These are phyloP conservation scores for Lepidotrigona ventralis DNA, from an alignment of 1,140 invertebrate species.

Conservation along the genomic window DNA sequence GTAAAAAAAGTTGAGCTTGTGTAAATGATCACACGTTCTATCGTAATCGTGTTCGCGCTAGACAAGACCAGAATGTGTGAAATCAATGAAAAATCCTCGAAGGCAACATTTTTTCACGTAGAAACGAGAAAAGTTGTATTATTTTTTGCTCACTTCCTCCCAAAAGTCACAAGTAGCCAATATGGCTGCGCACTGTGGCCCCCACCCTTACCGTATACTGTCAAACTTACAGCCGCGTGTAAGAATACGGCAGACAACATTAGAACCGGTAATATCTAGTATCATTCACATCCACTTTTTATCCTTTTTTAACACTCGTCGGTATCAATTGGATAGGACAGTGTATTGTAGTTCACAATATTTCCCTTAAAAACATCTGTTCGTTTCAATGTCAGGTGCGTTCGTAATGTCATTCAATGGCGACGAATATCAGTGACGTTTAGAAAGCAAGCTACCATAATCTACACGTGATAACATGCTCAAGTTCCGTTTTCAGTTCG, in stretches of 20 bases:
- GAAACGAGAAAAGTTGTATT: constrained; percentile 68
- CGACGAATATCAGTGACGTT: constrained; percentile 38
- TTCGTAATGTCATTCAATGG: constrained; percentile 46
- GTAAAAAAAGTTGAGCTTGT: constrained; percentile 48
- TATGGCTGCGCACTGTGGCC: constrained; percentile 70
- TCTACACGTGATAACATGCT: constrained; percentile 37
- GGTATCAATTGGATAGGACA: constrained; percentile 7
- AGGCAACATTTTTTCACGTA: constrained; percentile 70
- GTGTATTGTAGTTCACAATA: not conserved
- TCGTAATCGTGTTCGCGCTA: constrained; percentile 29
- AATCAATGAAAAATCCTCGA: constrained; percentile 67
- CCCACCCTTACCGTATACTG: constrained; percentile 40
- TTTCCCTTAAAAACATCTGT: constrained; percentile 7
- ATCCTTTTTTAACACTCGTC: not conserved
- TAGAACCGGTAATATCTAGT: constrained; percentile 25
- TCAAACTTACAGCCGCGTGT: constrained; percentile 45
- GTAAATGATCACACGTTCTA: constrained; percentile 51
- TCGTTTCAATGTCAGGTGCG: constrained; percentile 23
- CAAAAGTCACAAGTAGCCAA: constrained; percentile 78
- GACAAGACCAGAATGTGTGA: constrained; percentile 25
- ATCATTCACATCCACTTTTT: constrained; percentile 23
- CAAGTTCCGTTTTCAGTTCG: constrained; percentile 17
- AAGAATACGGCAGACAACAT: constrained; percentile 2
- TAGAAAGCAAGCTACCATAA: constrained; percentile 8
- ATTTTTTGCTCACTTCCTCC: constrained; percentile 71